Evolutionary conservation across 2,888 invertebrate genomes (phyloP), one percentile per base, ranked within the genome.

Genomic region (Sesia apiformis): DNA sequence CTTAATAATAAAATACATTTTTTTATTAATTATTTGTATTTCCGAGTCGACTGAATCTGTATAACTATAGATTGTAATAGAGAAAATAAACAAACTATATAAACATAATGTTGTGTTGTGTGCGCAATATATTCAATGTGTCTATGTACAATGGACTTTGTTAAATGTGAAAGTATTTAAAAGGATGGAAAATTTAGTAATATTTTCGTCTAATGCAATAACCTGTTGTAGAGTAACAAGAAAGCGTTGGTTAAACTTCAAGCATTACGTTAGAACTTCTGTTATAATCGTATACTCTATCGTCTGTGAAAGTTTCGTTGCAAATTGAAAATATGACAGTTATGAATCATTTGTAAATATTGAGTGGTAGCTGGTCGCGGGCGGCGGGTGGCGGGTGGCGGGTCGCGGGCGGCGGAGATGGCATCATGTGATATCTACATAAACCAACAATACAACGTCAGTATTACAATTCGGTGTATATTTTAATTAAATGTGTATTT

Each of bases 11-110:
- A 63, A 60, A 58, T 61, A 63, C 58, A 71, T 79, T 79, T 74
- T 69, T 76, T 74, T 74, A 67, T 70, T 50, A 5, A 7, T 38
- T 23, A 76, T 81, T 73, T 72, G 76, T 70, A 77, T 77, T 79
- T 81, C 79, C 75, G 76, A 77, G 78, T 85, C 75, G 85, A 85
- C 85, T 86, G 85, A 86, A 78, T 80, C 78, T 79, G 67, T 76
- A 67, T 80, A 76, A 77, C 72, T 78, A 76, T 74, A 78, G 74
- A 5, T 69, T 23, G 66, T 70, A 74, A 76, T 78, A 46, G 23
- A 8, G 46, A 46, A 46, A 46, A 46, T 3, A 8, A 46, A 46
- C n/a, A 46, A 46, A 7, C n/a, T 23, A 8, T 8, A 8, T 46
- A 4, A 4, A 8, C 23, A 4, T 46, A 23, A 46, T 4, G 46